Conservation (phyloP, 2,113 vertebrate species). For the Plestiodon gilberti region DNA sequence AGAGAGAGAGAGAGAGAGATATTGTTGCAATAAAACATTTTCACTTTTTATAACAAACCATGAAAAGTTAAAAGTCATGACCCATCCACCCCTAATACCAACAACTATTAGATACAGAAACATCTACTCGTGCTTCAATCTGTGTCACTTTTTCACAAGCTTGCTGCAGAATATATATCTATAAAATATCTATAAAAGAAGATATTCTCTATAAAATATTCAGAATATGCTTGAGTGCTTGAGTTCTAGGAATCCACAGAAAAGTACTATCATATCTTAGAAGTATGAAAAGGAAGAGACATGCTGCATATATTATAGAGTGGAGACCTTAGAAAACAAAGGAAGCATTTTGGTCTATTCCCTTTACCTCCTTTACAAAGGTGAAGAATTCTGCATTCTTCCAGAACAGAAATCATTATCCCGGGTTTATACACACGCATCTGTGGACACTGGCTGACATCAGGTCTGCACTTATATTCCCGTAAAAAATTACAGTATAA, state of each 20-base stretch:
- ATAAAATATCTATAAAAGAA: not conserved
- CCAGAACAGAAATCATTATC: slow-evolving; percentile 49
- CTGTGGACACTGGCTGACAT: not conserved
- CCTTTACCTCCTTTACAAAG: slow-evolving; percentile 64
- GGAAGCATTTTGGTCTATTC: slow-evolving; percentile 67
- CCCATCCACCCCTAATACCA: not conserved
- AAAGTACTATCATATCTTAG: not conserved
- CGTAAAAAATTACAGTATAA: not conserved
- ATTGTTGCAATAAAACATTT: too few relatives aligned
- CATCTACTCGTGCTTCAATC: not conserved
- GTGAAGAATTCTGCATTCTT: slow-evolving; percentile 51
- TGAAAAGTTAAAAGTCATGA: not conserved
- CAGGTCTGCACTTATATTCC: not conserved
- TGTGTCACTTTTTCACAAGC: not conserved
- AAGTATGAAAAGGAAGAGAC: slow-evolving; percentile 16
- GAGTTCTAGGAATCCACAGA: not conserved
- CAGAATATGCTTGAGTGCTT: not conserved
- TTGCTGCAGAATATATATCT: not conserved
- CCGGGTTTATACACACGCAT: slow-evolving; percentile 52
- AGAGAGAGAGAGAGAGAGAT: too few relatives aligned
- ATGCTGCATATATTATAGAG: slow-evolving; percentile 53
- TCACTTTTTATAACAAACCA: not conserved
- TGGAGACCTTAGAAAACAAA: slow-evolving; percentile 70
- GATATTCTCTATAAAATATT: too few relatives aligned
- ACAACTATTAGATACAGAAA: not conserved